Evolutionary conservation across 2,797 vertebrate species (phyloP), one percentile per base, ranked within the genome.

Genomic region (Cercopithecus neglectus): DNA sequence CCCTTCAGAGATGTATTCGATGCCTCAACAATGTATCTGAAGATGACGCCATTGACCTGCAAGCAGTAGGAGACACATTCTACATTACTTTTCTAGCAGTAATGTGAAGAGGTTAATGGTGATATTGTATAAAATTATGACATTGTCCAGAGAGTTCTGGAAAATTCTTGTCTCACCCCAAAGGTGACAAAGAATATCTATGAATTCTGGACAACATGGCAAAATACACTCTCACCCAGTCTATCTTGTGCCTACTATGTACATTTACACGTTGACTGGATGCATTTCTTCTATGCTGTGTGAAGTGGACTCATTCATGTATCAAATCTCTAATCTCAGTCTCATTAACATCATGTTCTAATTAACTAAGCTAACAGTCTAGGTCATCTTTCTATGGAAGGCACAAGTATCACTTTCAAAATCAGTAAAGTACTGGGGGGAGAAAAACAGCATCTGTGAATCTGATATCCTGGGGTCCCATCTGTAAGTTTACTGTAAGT

Each of bases 131-230:
- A 84, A 75, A 96, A 96, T 80, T 67, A 89, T n/a, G 92, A 84
- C 80, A 74, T 89, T 55, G 84, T 86, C 85, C 10, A 85, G 33
- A 91, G 53, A 86, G 57, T 39, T 94, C 87, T 95, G 74, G 46
- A 84, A 97, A 94, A 94, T 59, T 94, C 78, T 44, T 74, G 19
- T 78, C 67, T 96, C 26, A 30, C 11, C 74, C 33, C 72, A 83
- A 61, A 87, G 92, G 61, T 53, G n/a, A 81, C 80, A 80, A 67
- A 19, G 82, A 75, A 11, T 46, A 17, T 7, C 41, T 44, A 30
- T 75, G 86, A 88, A 59, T 70, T 79, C 85, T 85, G 72, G 50
- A 70, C 76, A 70, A 80, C 24, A 26, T 64, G 48, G 46, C 41
- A 86, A 87, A 96, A 92, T 4, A 82, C 39, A 83, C 33, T 92